phyloP scores from a whole-genome alignment of 2,113 vertebrate genomes.

The Odocoileus hemionus region DNA sequence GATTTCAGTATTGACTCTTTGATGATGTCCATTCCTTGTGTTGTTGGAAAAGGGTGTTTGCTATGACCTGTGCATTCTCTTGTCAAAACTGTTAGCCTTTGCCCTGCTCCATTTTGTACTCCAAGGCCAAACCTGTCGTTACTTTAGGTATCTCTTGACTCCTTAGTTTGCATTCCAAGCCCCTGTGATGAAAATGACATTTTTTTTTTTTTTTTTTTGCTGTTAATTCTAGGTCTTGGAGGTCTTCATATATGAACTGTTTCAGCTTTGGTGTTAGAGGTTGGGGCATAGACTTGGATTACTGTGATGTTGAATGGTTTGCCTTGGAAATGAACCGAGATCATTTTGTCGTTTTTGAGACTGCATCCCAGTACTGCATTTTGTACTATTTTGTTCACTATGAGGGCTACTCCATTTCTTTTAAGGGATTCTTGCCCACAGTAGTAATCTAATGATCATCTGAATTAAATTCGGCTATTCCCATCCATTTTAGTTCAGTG shows the following conservation, averaged over 20 bases:
- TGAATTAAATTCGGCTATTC: background rate
- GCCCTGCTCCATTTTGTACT: background rate
- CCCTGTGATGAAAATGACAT: background rate
- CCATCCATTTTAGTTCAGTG: background rate
- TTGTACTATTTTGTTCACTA: background rate
- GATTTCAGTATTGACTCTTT: background rate
- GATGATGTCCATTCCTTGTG: background rate
- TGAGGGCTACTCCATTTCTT: background rate
- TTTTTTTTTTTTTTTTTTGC: background rate
- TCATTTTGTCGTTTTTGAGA: background rate
- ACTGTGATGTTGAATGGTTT: background rate
- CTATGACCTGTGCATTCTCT: background rate
- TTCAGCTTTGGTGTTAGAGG: background rate
- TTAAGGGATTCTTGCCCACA: background rate
- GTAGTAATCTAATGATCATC: background rate
- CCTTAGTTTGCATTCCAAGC: background rate
- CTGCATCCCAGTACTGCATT: background rate
- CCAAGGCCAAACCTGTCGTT: background rate
- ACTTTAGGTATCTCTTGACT: background rate
- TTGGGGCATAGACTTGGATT: background rate
- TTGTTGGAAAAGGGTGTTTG: background rate
- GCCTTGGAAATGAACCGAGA: background rate
- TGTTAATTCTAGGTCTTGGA: background rate
- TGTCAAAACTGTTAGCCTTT: background rate
- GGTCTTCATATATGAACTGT: background rate